Evolutionary conservation across 2,797 vertebrate species (phyloP).

Genomic region (Acrossocheilus wenchowensis): DNA sequence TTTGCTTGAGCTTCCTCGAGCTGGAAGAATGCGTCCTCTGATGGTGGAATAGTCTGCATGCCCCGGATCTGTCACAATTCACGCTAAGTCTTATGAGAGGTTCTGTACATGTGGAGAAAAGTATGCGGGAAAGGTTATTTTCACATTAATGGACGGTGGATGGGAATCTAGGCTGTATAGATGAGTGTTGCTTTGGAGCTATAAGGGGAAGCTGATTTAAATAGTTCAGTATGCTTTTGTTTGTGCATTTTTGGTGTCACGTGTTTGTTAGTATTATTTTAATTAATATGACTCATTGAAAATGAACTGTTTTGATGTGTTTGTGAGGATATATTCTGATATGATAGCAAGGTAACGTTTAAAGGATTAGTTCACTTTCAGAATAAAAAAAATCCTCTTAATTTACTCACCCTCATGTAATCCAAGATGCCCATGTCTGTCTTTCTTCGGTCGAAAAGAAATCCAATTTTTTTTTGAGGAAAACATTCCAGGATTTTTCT

Average conservation of each 20-base stretch:
- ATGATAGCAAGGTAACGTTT: background rate
- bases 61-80: background rate
- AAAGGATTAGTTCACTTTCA: no score
- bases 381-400: no score
- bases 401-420: no score
- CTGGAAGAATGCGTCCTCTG: slow-evolving; percentile 25
- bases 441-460: no score
- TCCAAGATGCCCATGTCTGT: no score
- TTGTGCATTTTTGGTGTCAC: slow-evolving; percentile 8
- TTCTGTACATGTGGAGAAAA: background rate
- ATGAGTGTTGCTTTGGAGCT: background rate
- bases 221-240: slow-evolving; percentile 27
- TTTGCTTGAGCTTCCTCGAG: slow-evolving; percentile 18
- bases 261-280: slow-evolving; percentile 22
- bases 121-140: background rate
- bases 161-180: slow-evolving; percentile 4
- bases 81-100: background rate
- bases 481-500: no score
- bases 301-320: slow-evolving; percentile 4
- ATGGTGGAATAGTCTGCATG: slow-evolving; percentile 37
- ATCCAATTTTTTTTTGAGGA: no score
- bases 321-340: background rate
- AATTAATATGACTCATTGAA: slow-evolving; percentile 7
- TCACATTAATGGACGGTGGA: background rate
- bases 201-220: slow-evolving; percentile 17